Conservation (phyloP, 2,888 invertebrate genomes). For the Cacoxenus indagator region DNA sequence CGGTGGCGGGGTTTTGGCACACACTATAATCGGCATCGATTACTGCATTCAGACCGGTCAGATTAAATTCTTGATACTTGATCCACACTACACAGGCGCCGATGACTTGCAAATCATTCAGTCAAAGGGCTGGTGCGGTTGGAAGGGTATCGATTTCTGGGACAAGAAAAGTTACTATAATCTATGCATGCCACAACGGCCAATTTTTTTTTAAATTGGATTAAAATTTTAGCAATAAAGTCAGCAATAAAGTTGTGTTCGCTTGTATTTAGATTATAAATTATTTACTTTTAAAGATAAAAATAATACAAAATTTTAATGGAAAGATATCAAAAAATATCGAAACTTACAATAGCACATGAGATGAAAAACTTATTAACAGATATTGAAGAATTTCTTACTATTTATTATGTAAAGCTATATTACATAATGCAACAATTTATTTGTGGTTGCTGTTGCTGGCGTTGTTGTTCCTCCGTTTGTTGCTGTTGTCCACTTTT, state of each 20-base stretch:
- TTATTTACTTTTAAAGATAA: too few species aligned
- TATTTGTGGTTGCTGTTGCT: too few species aligned
- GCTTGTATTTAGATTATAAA: constrained; percentile 34
- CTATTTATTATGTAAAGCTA: too few species aligned
- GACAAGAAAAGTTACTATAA: constrained; percentile 95
- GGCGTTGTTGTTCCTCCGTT: too few species aligned
- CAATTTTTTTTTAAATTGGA: constrained; percentile 54
- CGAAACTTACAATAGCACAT: too few species aligned
- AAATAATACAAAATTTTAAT: too few species aligned
- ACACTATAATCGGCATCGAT: constrained; percentile 96
- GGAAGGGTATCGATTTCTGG: constrained; percentile 97
- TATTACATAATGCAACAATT: too few species aligned
- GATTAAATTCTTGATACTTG: constrained; percentile 92
- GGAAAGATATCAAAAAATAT: too few species aligned
- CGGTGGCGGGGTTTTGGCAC: constrained; percentile 97
- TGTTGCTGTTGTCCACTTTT: too few species aligned
- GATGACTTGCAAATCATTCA: constrained; percentile 84
- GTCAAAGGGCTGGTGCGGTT: constrained; percentile 95
- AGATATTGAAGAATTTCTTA: too few species aligned
- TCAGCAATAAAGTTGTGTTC: constrained; percentile 7
- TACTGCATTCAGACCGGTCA: constrained; percentile 85
- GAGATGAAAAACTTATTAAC: too few species aligned
- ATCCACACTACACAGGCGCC: constrained; percentile 96
- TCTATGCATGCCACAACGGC: constrained; percentile 87
- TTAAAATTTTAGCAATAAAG: constrained; percentile 31